phyloP scores from a whole-genome alignment of 2,113 vertebrate genomes.

The Neodon shergylaensis region DNA sequence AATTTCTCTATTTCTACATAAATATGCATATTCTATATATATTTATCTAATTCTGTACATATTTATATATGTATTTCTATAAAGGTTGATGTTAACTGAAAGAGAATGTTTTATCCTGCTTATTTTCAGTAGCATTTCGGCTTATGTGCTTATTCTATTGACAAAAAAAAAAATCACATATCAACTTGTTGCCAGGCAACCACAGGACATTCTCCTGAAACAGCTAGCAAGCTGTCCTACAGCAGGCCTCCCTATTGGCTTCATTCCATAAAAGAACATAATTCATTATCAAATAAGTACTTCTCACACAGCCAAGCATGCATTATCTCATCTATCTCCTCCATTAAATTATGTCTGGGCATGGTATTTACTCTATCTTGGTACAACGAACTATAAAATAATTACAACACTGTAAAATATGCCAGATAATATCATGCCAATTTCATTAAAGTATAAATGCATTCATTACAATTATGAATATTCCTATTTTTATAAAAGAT shows the following conservation, averaged over 20 bases:
- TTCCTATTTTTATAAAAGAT: background rate
- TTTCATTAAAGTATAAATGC: background rate
- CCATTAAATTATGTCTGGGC: background rate
- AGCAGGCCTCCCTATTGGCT: background rate
- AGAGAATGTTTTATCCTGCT: background rate
- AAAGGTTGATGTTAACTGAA: background rate
- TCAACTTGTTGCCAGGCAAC: background rate
- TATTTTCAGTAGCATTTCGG: background rate
- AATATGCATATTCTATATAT: too few species aligned
- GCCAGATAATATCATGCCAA: background rate
- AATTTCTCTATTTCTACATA: too few species aligned
- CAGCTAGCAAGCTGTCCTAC: background rate
- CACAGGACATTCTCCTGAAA: background rate
- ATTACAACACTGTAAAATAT: background rate
- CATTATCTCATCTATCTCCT: background rate
- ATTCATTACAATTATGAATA: background rate
- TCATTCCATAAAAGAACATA: background rate
- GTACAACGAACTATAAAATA: background rate
- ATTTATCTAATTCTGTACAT: too few species aligned
- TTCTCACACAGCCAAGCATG: background rate
- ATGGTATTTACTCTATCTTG: background rate
- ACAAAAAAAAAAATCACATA: too few species aligned
- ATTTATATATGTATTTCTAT: too few species aligned
- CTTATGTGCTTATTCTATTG: background rate
- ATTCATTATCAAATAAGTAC: background rate